Conservation (phyloP, 1,140 invertebrate species). For the Saccostrea glomerata region DNA sequence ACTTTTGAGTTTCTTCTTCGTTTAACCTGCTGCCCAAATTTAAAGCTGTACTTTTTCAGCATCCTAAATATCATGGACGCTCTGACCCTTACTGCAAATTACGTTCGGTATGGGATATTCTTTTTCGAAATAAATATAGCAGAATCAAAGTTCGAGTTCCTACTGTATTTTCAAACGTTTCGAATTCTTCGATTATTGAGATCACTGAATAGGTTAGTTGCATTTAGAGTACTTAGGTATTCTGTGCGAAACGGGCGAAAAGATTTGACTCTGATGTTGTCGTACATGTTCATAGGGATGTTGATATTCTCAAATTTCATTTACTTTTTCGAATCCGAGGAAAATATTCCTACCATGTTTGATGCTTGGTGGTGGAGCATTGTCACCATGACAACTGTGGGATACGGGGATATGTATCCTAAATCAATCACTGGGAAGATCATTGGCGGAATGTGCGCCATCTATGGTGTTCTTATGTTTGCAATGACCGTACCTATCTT, state of each 20-base stretch:
- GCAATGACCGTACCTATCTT: conserved; percentile 98
- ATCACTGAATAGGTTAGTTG: conserved; percentile 61
- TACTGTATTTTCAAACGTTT: conserved; percentile 58
- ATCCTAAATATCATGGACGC: neutral
- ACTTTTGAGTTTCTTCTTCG: neutral
- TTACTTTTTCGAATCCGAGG: conserved; percentile 63
- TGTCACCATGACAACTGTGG: conserved; percentile 59
- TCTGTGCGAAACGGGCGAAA: conserved; percentile 98
- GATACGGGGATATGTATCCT: conserved; percentile 56
- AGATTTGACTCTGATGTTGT: conserved; percentile 98
- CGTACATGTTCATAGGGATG: conserved; percentile 87
- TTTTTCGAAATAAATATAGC: conserved; percentile 13
- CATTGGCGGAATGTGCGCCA: conserved; percentile 91
- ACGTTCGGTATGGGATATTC: neutral
- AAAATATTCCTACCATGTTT: conserved; percentile 64
- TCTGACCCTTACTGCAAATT: neutral
- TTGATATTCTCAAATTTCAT: conserved; percentile 63
- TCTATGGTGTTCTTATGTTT: conserved; percentile 98
- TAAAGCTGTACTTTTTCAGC: neutral
- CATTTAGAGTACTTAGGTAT: conserved; percentile 62
- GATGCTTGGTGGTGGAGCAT: conserved; percentile 69
- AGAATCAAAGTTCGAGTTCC: neutral
- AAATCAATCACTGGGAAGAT: conserved; percentile 73
- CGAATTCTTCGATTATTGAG: conserved; percentile 66
- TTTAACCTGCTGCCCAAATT: neutral